Evolutionary conservation across 2,113 vertebrate species (phyloP).

Genomic region (Myotis brandtii): DNA sequence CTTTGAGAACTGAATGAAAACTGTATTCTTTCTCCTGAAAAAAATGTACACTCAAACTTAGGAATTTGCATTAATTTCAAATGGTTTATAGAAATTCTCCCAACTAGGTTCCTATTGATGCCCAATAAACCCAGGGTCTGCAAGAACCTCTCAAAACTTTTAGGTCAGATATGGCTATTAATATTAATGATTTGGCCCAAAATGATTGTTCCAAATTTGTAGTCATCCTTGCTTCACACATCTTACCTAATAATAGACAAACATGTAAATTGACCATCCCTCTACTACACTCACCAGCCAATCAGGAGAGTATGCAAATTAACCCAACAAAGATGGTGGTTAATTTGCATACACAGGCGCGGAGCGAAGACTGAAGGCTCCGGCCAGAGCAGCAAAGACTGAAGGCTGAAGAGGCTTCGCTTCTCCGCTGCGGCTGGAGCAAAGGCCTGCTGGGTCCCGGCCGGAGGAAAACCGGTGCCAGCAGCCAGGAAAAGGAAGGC

Average conservation of each 20-base stretch:
- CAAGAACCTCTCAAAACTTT: conserved; percentile 13
- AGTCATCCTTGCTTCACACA: background rate
- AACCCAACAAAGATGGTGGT: too few relatives aligned
- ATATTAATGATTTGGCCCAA: background rate
- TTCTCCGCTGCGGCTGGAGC: too few relatives aligned
- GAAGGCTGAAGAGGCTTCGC: too few relatives aligned
- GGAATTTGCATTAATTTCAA: conserved; percentile 23
- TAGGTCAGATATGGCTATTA: background rate
- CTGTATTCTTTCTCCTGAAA: background rate
- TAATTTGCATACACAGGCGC: too few relatives aligned
- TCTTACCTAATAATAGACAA: background rate
- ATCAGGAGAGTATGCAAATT: too few relatives aligned
- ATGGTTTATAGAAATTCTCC: background rate
- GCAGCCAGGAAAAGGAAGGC: too few relatives aligned
- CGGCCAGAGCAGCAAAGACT: too few relatives aligned
- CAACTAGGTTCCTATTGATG: background rate
- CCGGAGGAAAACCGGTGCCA: too few relatives aligned
- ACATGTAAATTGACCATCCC: too few relatives aligned
- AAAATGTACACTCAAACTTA: background rate
- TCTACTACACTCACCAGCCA: too few relatives aligned
- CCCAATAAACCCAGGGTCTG: background rate
- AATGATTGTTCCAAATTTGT: background rate
- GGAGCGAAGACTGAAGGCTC: too few relatives aligned
- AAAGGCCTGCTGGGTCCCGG: too few relatives aligned
- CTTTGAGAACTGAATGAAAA: conserved; percentile 22